These are phyloP conservation scores for Acridotheres tristis DNA, from an alignment of 2,797 vertebrate species.

Conservation along the genomic window DNA sequence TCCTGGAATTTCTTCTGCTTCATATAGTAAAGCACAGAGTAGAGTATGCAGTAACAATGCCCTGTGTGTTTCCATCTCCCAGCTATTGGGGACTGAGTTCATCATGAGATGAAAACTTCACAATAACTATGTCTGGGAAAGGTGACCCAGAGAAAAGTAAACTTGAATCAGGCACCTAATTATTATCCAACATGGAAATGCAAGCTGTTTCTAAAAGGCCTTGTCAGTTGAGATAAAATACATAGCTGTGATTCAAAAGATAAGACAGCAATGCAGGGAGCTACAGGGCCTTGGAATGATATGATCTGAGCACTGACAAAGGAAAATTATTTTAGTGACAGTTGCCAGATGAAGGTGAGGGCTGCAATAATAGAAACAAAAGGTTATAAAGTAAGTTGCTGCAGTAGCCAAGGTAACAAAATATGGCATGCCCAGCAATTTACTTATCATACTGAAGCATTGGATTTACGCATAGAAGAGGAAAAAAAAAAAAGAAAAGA, in stretches of 20 bases:
- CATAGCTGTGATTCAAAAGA: background rate
- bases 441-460: background rate
- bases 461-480: background rate
- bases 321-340: constrained; percentile 14
- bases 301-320: background rate
- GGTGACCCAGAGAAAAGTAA: background rate
- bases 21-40: background rate
- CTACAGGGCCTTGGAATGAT: background rate
- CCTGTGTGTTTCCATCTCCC: background rate
- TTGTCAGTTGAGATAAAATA: background rate
- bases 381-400: background rate
- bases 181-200: constrained; percentile 21
- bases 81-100: background rate
- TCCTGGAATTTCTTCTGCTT: background rate
- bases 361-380: constrained; percentile 24
- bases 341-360: constrained; percentile 3
- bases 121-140: background rate
- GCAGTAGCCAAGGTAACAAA: constrained; percentile 20
- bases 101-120: background rate
- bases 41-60: background rate
- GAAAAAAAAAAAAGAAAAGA: accelerated
- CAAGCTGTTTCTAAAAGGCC: background rate
- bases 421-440: constrained; percentile 19
- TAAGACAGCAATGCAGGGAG: background rate
- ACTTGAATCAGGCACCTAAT: background rate